Evolutionary conservation across 2,888 invertebrate species (phyloP).

Genomic region (Axea sp.): DNA sequence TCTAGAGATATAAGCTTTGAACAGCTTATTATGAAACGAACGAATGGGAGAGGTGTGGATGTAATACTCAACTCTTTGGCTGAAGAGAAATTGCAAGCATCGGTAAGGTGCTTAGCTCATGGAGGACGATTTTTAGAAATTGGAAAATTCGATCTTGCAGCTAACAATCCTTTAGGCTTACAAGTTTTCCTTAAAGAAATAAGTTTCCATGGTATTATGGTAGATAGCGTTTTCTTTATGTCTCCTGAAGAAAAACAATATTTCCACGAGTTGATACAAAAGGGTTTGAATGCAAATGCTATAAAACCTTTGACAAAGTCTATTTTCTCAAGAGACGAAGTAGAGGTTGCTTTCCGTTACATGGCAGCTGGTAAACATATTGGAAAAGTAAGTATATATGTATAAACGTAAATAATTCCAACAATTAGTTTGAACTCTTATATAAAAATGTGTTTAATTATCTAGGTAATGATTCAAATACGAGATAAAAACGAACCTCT

Average conservation of each 20-base stretch:
- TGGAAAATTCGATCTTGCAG: slow-evolving; percentile 89
- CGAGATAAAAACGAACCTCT: slow-evolving; percentile 65
- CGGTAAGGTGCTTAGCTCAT: slow-evolving; percentile 82
- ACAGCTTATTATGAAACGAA: slow-evolving; percentile 88
- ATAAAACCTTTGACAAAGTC: slow-evolving; percentile 80
- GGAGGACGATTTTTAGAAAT: slow-evolving; percentile 90
- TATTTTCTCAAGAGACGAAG: slow-evolving; percentile 83
- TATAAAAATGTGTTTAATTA: too few species aligned
- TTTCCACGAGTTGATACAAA: slow-evolving; percentile 81
- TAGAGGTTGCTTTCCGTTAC: slow-evolving; percentile 86
- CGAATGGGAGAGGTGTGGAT: slow-evolving; percentile 93
- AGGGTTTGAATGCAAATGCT: slow-evolving; percentile 84
- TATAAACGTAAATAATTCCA: too few species aligned
- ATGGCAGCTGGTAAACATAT: slow-evolving; percentile 88
- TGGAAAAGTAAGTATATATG: slow-evolving; percentile 83
- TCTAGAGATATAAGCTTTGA: slow-evolving; percentile 94
- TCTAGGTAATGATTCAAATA: slow-evolving; percentile 71
- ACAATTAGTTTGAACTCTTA: too few species aligned
- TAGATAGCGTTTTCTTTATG: slow-evolving; percentile 87
- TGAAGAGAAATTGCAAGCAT: slow-evolving; percentile 92
- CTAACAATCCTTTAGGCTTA: slow-evolving; percentile 84
- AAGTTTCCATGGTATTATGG: slow-evolving; percentile 88
- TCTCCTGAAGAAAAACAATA: too few species aligned
- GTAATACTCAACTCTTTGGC: slow-evolving; percentile 94
- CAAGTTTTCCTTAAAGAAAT: slow-evolving; percentile 85